A percentile compares a stretch with the other conserved stretches of the same genome.
Evolutionary conservation across 2,888 invertebrate genomes (phyloP).

Genomic region (Limenitis camilla): DNA sequence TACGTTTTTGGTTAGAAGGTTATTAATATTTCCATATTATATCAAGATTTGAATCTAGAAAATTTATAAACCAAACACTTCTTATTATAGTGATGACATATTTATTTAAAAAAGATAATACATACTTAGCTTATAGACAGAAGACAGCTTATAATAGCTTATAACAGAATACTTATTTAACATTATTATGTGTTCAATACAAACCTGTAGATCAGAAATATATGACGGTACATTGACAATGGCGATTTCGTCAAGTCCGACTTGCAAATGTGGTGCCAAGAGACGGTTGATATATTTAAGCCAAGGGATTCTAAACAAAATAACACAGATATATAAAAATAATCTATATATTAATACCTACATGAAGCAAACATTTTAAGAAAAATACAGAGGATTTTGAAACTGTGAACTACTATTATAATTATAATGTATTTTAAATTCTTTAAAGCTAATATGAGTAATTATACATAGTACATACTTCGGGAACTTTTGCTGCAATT

Average conservation of each 20-base stretch:
- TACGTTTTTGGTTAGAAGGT: too few relatives aligned
- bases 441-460: background rate
- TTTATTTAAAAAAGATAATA: too few relatives aligned
- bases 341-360: too few relatives aligned
- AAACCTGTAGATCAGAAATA: conserved; percentile 81
- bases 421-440: background rate
- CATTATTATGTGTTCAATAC: too few relatives aligned
- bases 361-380: too few relatives aligned
- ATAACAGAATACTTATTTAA: background rate
- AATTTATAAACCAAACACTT: too few relatives aligned
- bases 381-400: too few relatives aligned
- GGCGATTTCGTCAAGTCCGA: conserved; percentile 82
- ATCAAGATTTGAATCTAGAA: too few relatives aligned
- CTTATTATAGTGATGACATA: too few relatives aligned
- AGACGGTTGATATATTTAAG: conserved; percentile 87
- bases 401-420: background rate
- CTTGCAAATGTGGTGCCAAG: conserved; percentile 77
- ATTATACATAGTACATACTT: conserved; percentile 40
- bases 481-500: conserved; percentile 84
- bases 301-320: conserved; percentile 79
- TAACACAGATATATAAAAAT: background rate
- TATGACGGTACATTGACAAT: conserved; percentile 91
- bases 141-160: too few relatives aligned
- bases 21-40: too few relatives aligned
- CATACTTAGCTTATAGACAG: too few relatives aligned